Base-by-base conservation (phyloP, 1,140 invertebrate species). In the Dendroctonus ponderosae region DNA sequence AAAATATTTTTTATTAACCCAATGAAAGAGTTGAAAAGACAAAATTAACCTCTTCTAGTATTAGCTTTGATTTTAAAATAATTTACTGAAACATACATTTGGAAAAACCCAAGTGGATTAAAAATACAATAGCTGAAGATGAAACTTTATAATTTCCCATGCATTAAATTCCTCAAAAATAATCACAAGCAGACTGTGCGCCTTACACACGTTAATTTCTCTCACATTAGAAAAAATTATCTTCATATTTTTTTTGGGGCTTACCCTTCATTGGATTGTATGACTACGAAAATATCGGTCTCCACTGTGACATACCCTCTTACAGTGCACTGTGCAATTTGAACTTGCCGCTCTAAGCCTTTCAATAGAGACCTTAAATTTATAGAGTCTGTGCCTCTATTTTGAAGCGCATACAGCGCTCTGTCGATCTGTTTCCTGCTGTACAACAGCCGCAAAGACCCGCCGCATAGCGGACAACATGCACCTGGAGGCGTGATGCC, bases 391-490 rank as follows among this genome's bases (percentile, higher is more conserved):
- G 82, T 82, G 38, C 82, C 81, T 50, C 75, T 79, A 41, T 86
- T 85, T 63, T 87, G 82, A 0, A 86, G 80, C n/a, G 83, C 85
- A 62, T 87, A 87, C 14, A 86, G 73, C 5, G 85, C 85, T 71
- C 86, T 68, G 68, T 87, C 85, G 12, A 91, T 86, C 80, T 91
- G 89, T 79, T 91, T 91, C 49, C 84, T 83, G 0, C 89, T 90
- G 76, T 90, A 94, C 6, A 95, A 84, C 3, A 95, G 79, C 56
- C 88, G 83, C 0, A 95, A 78, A 48, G 91, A 89, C n/a, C 91
- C 92, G 2, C 89, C 92, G 81, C 94, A 96, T 60, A 93, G 82
- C 0, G 93, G 92, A 77, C 94, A 97, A 74, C 94, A 96, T 0
- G 92, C 90, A 5, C 93, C 93, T 0, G 93, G 92, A 0, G 94